Evolutionary conservation across 2,888 invertebrate genomes (phyloP), one percentile per base, ranked within the genome.

Genomic region (Noctua fimbriata): DNA sequence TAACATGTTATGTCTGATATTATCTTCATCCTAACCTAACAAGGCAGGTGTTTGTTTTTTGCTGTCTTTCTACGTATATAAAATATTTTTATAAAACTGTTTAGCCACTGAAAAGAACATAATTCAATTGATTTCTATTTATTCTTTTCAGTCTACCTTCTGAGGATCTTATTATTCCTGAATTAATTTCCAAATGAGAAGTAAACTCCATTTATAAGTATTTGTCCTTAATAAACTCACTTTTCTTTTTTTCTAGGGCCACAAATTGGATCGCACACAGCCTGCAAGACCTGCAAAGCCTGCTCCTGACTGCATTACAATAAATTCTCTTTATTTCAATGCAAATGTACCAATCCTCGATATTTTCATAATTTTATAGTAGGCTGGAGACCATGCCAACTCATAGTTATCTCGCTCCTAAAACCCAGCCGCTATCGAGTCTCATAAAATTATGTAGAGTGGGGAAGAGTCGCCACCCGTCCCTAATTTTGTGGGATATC

Each of bases 331-430:
- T 90, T 90, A 92, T 88, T 91, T 84, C 87, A 91, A 86, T 89
- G 87, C 90, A 88, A 90, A 91, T 91, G 88, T 91, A 87, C 78
- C 84, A 82, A 86, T 86, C 79, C 75, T 84, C 89, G 88, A 89
- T 92, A 92, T 92, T 92, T 92, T 92, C 89, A 91, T 92, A 91
- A 92, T 92, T 93, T 92, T 91, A 92, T 92, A 87, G 90, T 88
- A 88, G 84, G 83, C 90, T 90, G 89, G 92, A 91, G 87, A 90
- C 85, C 87, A 89, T 90, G 92, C 92, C 92, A 93, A 92, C 83
- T 89, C 86, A 90, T 88, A 87, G 89, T 90, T 93, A 92, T 93
- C 90, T 92, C 83, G 87, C 84, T 88, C 87, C 89, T 90, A 92
- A 90, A 90, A 89, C 89, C 86, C 90, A 88, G 84, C 77, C 87